Conservation (phyloP, 2,888 invertebrate genomes). For the Hermodice carunculata region DNA sequence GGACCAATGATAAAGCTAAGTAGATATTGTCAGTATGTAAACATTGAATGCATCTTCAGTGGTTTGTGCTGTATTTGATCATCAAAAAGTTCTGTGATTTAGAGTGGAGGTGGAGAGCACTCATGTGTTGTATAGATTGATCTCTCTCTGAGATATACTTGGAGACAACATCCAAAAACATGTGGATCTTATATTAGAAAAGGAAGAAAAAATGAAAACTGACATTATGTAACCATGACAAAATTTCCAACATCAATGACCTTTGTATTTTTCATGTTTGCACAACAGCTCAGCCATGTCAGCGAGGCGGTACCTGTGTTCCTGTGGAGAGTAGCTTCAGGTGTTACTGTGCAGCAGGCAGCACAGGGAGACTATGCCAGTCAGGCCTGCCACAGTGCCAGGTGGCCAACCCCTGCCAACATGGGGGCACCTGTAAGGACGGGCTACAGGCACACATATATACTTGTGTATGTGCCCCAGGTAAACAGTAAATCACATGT, state of each 20-base stretch:
- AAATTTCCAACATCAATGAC: neutral
- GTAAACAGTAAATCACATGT: too few species aligned
- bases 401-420: conserved; percentile 32
- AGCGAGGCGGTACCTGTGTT: conserved; percentile 34
- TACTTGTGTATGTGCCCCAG: conserved; percentile 29
- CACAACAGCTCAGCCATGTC: conserved; percentile 35
- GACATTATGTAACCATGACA: neutral
- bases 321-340: conserved; percentile 6
- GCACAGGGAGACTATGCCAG: conserved; percentile 28
- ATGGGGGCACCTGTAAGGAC: conserved; percentile 31
- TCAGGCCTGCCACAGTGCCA: conserved; percentile 24
- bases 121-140: too few species aligned
- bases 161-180: too few species aligned
- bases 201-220: too few species aligned
- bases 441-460: conserved; percentile 5
- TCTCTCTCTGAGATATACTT: too few species aligned
- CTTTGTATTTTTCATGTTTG: neutral
- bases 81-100: too few species aligned
- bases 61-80: too few species aligned
- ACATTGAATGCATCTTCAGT: too few species aligned
- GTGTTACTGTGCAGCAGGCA: conserved; percentile 32
- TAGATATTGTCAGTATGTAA: too few species aligned
- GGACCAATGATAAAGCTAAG: too few species aligned
- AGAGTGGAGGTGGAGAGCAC: too few species aligned
- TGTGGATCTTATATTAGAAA: too few species aligned